Conservation (phyloP, 2,888 invertebrate species). For the Belgica antarctica region DNA sequence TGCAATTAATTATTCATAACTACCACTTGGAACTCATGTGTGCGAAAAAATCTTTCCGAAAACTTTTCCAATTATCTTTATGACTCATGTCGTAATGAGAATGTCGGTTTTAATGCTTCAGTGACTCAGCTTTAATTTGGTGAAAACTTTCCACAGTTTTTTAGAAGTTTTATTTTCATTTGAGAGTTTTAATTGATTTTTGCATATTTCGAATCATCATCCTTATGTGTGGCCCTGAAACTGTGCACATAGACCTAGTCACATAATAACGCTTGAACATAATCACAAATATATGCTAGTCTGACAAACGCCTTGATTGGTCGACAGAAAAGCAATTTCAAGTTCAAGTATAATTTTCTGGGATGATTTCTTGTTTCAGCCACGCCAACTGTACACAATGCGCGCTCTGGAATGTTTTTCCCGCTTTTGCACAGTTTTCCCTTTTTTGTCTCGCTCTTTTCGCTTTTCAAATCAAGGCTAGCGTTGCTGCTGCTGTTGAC, state of each 20-base stretch:
- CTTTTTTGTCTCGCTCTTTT: constrained; percentile 31
- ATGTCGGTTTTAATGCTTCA: background rate
- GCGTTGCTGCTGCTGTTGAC: constrained; percentile 1
- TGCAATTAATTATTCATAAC: constrained; percentile 2
- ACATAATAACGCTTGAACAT: background rate
- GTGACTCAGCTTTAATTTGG: no score
- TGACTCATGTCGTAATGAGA: constrained; percentile 3
- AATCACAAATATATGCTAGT: constrained; percentile 11
- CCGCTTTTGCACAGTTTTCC: constrained; percentile 30
- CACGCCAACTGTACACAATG: constrained; percentile 32
- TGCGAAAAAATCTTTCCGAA: background rate
- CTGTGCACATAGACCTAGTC: background rate
- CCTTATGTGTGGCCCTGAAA: constrained; percentile 12
- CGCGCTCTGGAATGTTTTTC: constrained; percentile 16
- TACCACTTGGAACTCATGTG: background rate
- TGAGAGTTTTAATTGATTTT: background rate
- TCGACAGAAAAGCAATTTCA: constrained; percentile 31
- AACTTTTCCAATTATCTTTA: constrained; percentile 18
- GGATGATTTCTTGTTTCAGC: constrained; percentile 38
- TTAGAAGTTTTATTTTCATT: background rate
- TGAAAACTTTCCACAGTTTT: no score
- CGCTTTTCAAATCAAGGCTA: constrained; percentile 18
- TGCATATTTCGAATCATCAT: background rate
- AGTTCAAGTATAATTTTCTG: constrained; percentile 40
- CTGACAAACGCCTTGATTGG: constrained; percentile 25